A percentile compares a stretch with the other conserved stretches of the same genome.
Conservation (phyloP, 2,113 vertebrate genomes). For the Tauraco erythrolophus region DNA sequence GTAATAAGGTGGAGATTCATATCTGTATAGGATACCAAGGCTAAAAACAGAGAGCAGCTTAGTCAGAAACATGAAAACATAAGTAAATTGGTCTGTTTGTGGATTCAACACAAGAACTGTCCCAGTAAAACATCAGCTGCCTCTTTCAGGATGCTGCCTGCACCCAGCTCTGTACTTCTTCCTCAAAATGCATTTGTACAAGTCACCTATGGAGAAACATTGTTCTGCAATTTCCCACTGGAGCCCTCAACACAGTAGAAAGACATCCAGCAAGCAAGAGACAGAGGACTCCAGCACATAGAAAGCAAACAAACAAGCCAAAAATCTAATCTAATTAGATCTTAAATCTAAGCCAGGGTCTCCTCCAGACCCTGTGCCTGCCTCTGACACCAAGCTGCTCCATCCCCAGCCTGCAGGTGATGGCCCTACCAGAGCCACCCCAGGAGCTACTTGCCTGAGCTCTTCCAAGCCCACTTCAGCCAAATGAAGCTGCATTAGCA, state of each 20-base stretch:
- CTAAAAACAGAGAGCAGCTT: not conserved
- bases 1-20: not conserved
- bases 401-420: fast-evolving
- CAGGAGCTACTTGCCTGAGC: fast-evolving
- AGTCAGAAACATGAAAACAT: not conserved
- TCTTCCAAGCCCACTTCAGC: not conserved
- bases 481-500: fast-evolving
- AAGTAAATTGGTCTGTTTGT: no score
- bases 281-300: not conserved
- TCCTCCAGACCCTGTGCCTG: not conserved
- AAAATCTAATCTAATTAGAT: not conserved
- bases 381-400: not conserved
- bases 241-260: not conserved
- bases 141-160: not conserved
- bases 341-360: no score
- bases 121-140: not conserved
- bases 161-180: not conserved
- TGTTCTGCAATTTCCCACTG: not conserved
- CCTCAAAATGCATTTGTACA: not conserved
- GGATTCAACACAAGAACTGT: not conserved
- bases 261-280: not conserved
- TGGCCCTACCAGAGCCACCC: not conserved
- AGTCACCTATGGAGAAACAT: not conserved
- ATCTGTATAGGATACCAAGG: not conserved
- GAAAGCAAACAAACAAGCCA: not conserved